A percentile compares a stretch with the other conserved stretches of the same genome.
Evolutionary conservation across 2,797 vertebrate species (phyloP).

Genomic region (Oreortyx pictus): DNA sequence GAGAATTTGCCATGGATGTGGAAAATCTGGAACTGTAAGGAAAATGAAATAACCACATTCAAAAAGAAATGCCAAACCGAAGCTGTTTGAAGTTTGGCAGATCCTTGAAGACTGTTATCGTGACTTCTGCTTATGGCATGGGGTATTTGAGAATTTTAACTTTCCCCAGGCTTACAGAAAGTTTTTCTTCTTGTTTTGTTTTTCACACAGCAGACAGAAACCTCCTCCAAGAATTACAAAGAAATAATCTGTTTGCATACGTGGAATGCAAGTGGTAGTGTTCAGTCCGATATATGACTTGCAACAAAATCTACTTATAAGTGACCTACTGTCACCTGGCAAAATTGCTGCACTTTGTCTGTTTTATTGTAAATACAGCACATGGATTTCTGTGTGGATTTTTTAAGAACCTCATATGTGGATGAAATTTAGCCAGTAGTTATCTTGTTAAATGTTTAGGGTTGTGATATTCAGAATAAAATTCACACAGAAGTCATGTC

Average conservation of each 20-base stretch:
- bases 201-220: background rate
- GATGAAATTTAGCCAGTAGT: background rate
- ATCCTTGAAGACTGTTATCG: accelerated
- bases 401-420: background rate
- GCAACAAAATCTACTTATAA: background rate
- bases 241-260: background rate
- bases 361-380: background rate
- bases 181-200: background rate
- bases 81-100: background rate
- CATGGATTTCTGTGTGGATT: background rate
- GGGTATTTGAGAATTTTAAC: background rate
- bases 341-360: background rate
- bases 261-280: background rate
- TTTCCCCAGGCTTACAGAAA: background rate
- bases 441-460: background rate
- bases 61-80: background rate
- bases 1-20: background rate
- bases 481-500: background rate
- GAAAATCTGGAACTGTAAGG: background rate
- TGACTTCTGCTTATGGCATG: background rate
- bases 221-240: background rate
- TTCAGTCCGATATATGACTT: background rate
- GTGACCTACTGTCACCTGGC: background rate
- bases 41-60: background rate
- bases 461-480: background rate